Evolutionary conservation across 2,797 vertebrate genomes (phyloP).

Genomic region (Kryptopterus vitreolus): DNA sequence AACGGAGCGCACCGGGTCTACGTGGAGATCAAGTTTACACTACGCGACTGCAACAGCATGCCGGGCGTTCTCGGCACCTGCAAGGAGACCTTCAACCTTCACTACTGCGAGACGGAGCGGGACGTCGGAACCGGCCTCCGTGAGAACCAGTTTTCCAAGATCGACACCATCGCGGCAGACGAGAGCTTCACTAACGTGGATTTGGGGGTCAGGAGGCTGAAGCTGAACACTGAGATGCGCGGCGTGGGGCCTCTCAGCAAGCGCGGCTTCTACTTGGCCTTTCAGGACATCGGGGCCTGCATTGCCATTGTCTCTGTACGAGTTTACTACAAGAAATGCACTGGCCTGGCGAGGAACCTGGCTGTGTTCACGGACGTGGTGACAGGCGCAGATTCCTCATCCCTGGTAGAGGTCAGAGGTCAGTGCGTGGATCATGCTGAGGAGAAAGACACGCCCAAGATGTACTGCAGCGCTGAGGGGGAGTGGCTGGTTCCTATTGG

Average conservation of each 20-base stretch:
- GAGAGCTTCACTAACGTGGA: constrained; percentile 96
- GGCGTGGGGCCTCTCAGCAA: constrained; percentile 87
- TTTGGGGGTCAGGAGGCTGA: constrained; percentile 89
- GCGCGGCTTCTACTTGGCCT: constrained; percentile 92
- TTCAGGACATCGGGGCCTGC: constrained; percentile 96
- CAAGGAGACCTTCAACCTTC: constrained; percentile 98
- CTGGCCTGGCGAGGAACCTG: constrained; percentile 86
- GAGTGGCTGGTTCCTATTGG: constrained; percentile 98
- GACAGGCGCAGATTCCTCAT: constrained; percentile 92
- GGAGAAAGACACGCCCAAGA: constrained; percentile 95
- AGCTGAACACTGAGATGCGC: constrained; percentile 92
- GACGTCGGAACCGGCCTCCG: constrained; percentile 83
- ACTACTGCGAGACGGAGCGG: constrained; percentile 91
- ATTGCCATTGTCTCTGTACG: constrained; percentile 91
- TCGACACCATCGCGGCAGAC: constrained; percentile 93
- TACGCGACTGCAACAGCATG: constrained; percentile 97
- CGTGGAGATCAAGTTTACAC: constrained; percentile 92
- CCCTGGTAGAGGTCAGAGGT: constrained; percentile 92
- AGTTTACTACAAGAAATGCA: constrained; percentile 94
- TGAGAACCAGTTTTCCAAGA: constrained; percentile 92
- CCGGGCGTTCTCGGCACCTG: constrained; percentile 93
- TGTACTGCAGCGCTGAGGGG: constrained; percentile 98
- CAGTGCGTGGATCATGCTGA: constrained; percentile 92
- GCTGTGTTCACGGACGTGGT: constrained; percentile 92
- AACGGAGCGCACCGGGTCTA: constrained; percentile 89